Evolutionary conservation across 30 jellyfish, hydroid and myxozoan species (phyloP).

Genomic region (Cassiopea andromeda): DNA sequence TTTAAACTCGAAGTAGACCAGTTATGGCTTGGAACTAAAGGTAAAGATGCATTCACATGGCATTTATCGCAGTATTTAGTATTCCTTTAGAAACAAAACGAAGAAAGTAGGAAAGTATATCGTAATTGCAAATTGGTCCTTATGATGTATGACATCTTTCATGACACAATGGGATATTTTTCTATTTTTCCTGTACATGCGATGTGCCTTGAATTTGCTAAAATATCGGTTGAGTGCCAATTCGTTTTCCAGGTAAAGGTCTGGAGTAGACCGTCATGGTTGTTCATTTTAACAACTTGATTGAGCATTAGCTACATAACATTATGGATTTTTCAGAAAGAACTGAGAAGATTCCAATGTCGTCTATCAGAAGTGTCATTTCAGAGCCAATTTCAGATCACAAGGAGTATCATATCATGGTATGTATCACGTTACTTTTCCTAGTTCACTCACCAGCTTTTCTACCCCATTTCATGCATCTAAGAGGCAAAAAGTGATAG

Average conservation of each 20-base stretch:
- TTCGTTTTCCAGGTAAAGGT: too few relatives aligned
- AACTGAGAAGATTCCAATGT: constrained; percentile 95
- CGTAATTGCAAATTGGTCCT: too few relatives aligned
- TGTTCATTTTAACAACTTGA: neutral
- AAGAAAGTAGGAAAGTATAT: too few relatives aligned
- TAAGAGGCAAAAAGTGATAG: too few relatives aligned
- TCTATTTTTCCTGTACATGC: too few relatives aligned
- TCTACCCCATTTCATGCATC: constrained; percentile 5
- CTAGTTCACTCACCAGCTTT: neutral
- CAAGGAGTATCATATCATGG: constrained; percentile 92
- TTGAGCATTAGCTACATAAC: neutral
- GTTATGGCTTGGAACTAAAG: constrained; percentile 98
- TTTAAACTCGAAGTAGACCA: constrained; percentile 93
- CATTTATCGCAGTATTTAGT: too few relatives aligned
- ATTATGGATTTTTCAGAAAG: constrained; percentile 66
- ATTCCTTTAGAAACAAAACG: too few relatives aligned
- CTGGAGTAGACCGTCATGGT: neutral
- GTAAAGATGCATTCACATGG: constrained; percentile 39
- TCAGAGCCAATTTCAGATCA: constrained; percentile 95
- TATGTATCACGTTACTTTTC: constrained; percentile 35
- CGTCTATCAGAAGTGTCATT: constrained; percentile 88
- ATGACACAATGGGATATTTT: too few relatives aligned
- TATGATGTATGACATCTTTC: too few relatives aligned
- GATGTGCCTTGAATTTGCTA: too few relatives aligned
- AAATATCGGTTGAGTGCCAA: too few relatives aligned